Evolutionary conservation across 2,113 vertebrate species (phyloP).

Genomic region (Lichenostomus cassidix): DNA sequence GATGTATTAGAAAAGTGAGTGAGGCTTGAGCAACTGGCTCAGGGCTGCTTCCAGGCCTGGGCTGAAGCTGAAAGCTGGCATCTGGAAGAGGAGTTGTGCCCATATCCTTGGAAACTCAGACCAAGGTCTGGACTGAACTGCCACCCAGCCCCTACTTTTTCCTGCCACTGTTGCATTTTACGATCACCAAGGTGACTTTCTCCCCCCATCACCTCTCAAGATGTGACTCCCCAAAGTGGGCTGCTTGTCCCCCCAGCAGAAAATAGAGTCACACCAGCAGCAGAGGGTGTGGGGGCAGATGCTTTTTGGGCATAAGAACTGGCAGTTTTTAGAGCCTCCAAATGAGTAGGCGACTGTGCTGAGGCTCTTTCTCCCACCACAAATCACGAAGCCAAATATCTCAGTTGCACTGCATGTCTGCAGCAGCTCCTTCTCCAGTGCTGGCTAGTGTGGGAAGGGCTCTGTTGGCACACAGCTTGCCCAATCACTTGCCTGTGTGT

Average conservation of each 20-base stretch:
- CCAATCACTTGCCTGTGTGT: neutral
- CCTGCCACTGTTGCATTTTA: neutral
- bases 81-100: neutral
- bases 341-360: conserved; percentile 67
- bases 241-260: conserved; percentile 46
- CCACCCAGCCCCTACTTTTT: neutral
- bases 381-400: conserved; percentile 63
- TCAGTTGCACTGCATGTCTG: conserved; percentile 23
- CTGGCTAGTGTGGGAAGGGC: conserved; percentile 28
- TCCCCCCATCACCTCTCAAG: neutral
- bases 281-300: conserved; percentile 70
- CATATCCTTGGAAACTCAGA: neutral
- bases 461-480: conserved; percentile 24
- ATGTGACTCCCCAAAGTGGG: neutral
- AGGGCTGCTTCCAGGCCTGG: neutral
- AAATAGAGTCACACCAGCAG: conserved; percentile 58
- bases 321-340: conserved; percentile 68
- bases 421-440: conserved; percentile 12
- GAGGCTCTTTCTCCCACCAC: conserved; percentile 68
- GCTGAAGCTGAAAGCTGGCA: neutral
- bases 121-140: neutral
- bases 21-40: neutral
- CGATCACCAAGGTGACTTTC: neutral
- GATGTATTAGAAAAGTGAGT: too few relatives aligned
- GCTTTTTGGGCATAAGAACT: conserved; percentile 67